Percentiles rank a stretch among this genome's conserved stretches.
phyloP scores from a whole-genome alignment of 2,113 vertebrate genomes.

The Amphilophus citrinellus region DNA sequence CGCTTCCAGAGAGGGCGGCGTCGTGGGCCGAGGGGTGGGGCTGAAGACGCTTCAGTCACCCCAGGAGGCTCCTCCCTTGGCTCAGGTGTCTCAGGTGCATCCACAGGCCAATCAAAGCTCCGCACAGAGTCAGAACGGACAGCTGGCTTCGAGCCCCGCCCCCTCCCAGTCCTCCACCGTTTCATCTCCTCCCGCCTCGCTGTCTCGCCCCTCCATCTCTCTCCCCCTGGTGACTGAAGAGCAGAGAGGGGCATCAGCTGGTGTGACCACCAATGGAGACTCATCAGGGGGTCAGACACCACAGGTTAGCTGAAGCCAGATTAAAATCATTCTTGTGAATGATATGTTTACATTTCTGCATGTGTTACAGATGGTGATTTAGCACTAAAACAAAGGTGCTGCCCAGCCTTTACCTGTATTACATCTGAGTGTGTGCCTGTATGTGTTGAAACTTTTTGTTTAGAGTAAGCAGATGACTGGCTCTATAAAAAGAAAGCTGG shows the following conservation, averaged over 20 bases:
- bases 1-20: constrained; percentile 68
- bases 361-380: not conserved
- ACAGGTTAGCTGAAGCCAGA: constrained; percentile 58
- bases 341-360: rapidly evolving
- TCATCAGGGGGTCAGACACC: constrained; percentile 30
- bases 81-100: constrained; percentile 73
- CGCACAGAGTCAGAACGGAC: constrained; percentile 48
- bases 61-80: constrained; percentile 63
- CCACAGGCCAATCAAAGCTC: constrained; percentile 67
- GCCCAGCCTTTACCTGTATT: not conserved
- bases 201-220: constrained; percentile 32
- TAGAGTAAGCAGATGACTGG: constrained; percentile 70
- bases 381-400: not conserved
- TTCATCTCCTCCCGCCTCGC: constrained; percentile 23
- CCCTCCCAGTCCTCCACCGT: constrained; percentile 35
- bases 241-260: constrained; percentile 32
- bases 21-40: constrained; percentile 72
- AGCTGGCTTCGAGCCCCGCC: constrained; percentile 19
- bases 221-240: constrained; percentile 42
- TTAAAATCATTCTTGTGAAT: not conserved
- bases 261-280: constrained; percentile 59
- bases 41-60: constrained; percentile 80
- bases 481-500: constrained; percentile 78
- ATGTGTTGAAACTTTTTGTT: not conserved
- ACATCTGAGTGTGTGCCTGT: not conserved